phyloP scores from a whole-genome alignment of 2,113 vertebrate genomes.

The Anhinga rufa region DNA sequence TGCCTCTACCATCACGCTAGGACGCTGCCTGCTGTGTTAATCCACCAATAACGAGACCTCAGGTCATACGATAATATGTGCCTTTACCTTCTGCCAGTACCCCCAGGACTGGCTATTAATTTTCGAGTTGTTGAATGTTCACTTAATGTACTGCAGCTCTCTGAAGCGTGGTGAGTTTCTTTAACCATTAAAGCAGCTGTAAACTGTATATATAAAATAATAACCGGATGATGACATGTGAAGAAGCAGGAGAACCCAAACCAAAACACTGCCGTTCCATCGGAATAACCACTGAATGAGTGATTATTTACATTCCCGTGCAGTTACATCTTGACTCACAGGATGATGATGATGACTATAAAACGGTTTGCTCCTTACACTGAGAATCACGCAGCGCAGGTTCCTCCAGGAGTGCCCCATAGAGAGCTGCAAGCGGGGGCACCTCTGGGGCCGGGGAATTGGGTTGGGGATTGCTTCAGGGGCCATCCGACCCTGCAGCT shows the following conservation, averaged over 20 bases:
- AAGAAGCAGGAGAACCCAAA: not conserved
- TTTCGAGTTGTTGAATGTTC: slow-evolving; percentile 35
- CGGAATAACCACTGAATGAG: not conserved
- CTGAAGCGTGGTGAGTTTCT: not conserved
- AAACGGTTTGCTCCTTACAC: not conserved
- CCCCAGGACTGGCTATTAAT: slow-evolving; percentile 30
- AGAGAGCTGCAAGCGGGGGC: not conserved
- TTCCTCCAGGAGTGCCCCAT: not conserved
- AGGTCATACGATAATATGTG: slow-evolving; percentile 17
- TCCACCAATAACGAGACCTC: slow-evolving; percentile 26
- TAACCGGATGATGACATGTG: not conserved
- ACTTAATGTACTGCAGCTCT: not conserved
- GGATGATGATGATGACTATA: not conserved
- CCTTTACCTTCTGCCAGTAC: slow-evolving; percentile 24
- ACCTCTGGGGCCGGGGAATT: not conserved
- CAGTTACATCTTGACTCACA: not conserved
- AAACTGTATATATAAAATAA: not conserved
- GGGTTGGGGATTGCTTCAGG: not conserved
- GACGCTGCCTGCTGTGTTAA: slow-evolving; percentile 27
- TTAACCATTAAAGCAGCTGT: not conserved
- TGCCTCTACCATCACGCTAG: not conserved
- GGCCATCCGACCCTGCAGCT: not conserved
- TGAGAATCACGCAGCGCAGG: not conserved
- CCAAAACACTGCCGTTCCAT: not conserved
- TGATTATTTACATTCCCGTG: not conserved